Base-by-base conservation (phyloP, 2,797 vertebrate genomes). In the Falco concolor region DNA sequence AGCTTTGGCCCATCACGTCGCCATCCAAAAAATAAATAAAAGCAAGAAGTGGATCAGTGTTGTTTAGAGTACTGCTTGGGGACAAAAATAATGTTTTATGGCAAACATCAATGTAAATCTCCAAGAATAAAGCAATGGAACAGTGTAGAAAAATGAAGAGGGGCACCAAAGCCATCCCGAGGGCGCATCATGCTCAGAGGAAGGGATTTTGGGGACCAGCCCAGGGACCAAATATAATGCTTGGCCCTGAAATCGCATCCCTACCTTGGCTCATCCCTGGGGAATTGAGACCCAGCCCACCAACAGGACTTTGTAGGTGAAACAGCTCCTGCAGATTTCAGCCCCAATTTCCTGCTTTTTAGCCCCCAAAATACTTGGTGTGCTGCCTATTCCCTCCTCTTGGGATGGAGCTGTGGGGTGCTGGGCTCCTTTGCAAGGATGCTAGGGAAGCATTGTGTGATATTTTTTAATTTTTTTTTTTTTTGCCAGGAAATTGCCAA, bases 91-190 rank as follows among this genome's bases (percentile, higher is more conserved):
- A 94, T 4, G 1, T 83, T 96, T 97, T 96, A 95, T 89, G 80
- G 94, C 80, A 93, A 97, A 97, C 97, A 98, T 97, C 91, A 4
- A 94, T 97, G 93, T 30, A 82, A 87, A 96, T 91, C 91, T 95
- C 93, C 52, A 61, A 38, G 93, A 76, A 91, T 89, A 90, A 94
- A 94, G 93, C 30, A 25, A 16, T 32, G 82, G 32, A 32, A n/a
- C 40, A 54, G n/a, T 64, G 72, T 56, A 61, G 84, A 52, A 44
- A 75, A 73, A 45, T 30, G 23, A 61, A 21, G 27, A 28, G 30
- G 21, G 22, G 27, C 32, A 40, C 8, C 10, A 13, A 59, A 76
- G 28, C 14, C 20, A 2, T 15, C 25, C 40, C 13, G 23, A 22
- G 32, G 36, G 27, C 20, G 38, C 5, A 0, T 57, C 2, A 1